Evolutionary conservation across 2,113 vertebrate genomes (phyloP), one percentile per base, ranked within the genome.

Genomic region (Vimba vimba): DNA sequence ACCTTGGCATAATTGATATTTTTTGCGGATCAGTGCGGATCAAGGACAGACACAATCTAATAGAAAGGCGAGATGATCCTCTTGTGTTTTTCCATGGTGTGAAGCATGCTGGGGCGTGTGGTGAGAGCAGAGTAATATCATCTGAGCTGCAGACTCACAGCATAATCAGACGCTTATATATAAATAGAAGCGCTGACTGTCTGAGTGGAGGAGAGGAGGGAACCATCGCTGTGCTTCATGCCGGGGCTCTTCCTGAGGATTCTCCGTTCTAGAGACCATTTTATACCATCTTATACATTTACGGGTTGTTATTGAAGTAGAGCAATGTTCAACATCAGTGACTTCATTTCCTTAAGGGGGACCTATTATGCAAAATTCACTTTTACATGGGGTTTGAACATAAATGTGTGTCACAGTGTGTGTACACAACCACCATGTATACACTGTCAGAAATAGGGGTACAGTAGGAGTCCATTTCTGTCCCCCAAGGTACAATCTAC

Each of bases 131-230:
- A 52, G 86, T 90, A 87, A 87, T 86, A 85, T 90, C 87, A 89
- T 86, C 91, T 83, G 84, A 89, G 88, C 91, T 91, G 91, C 91
- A 91, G 92, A 91, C 91, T 92, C 87, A 81, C 88, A 90, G 89
- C 89, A 91, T 93, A 93, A 94, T 95, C 93, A 93, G 93, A 90
- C 89, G 87, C 89, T 90, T 92, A 92, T 93, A 88, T 95, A 95
- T 93, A 94, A 95, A 95, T 93, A 95, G 93, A 81, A 77, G 47
- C n/a, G 8, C 93, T 90, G 89, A 89, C 89, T 91, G 91, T 90
- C 91, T 91, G 92, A 88, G 92, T 91, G 92, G 91, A 90, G 90
- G 92, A 93, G 92, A 93, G 92, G 90, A 86, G 89, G 87, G 86
- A 84, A 88, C 2, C 74, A 90, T 66, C 47, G 62, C 55, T 78